Evolutionary conservation across 2,113 vertebrate genomes (phyloP).

Genomic region (Pachycephala philippinensis): DNA sequence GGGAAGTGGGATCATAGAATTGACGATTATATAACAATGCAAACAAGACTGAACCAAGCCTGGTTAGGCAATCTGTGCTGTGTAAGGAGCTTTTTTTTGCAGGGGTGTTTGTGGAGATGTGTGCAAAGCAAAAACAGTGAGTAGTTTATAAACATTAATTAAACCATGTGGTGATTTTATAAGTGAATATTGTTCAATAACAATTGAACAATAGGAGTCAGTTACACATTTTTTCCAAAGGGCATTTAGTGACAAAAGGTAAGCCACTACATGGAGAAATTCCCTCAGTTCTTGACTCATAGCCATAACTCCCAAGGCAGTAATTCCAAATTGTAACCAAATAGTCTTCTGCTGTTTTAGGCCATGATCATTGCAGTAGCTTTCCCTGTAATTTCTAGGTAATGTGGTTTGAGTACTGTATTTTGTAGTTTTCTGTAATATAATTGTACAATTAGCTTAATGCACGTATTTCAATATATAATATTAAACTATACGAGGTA

Average conservation of each 20-base stretch:
- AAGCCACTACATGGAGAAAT: neutral
- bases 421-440: neutral
- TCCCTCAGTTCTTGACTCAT: neutral
- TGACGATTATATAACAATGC: accelerated
- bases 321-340: neutral
- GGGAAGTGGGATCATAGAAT: neutral
- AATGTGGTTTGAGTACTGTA: neutral
- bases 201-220: neutral
- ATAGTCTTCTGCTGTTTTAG: neutral
- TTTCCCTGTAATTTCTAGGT: neutral
- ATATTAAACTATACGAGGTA: neutral
- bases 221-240: neutral
- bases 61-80: neutral
- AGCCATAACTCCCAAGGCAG: neutral
- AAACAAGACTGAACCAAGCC: neutral
- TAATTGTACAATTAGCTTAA: neutral
- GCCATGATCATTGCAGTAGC: neutral
- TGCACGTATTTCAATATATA: too few relatives aligned
- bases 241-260: neutral
- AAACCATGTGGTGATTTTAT: neutral
- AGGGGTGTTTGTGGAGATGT: neutral
- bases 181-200: neutral
- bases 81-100: neutral
- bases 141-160: neutral
- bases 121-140: neutral